Conservation (phyloP, 2,888 invertebrate species). For the Thymelicus sylvestris region DNA sequence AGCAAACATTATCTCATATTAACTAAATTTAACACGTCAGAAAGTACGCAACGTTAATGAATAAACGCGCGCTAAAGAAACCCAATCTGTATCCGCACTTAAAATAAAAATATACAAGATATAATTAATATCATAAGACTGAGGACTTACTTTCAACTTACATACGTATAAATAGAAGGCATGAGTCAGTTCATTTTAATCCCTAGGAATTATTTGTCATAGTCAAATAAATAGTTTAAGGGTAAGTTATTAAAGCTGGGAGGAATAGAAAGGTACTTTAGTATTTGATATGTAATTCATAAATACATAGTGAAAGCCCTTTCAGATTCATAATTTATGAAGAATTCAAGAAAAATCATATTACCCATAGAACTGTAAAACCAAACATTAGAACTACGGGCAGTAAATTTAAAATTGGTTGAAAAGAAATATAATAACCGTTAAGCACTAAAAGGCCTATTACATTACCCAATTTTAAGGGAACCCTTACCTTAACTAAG, state of each 20-base stretch:
- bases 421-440: too few species aligned
- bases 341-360: background rate
- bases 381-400: too few species aligned
- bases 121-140: slow-evolving; percentile 36
- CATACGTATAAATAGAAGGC: slow-evolving; percentile 33
- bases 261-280: slow-evolving; percentile 35
- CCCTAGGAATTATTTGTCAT: slow-evolving; percentile 31
- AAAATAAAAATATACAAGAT: slow-evolving; percentile 18
- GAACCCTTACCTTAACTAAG: too few species aligned
- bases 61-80: background rate
- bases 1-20: too few species aligned
- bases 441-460: too few species aligned
- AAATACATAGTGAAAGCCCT: slow-evolving; percentile 3
- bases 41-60: too few species aligned
- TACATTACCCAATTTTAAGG: too few species aligned
- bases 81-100: slow-evolving; percentile 3
- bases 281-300: slow-evolving; percentile 28
- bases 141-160: slow-evolving; percentile 33
- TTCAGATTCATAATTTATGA: slow-evolving; percentile 16
- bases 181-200: slow-evolving; percentile 29
- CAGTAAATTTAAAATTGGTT: too few species aligned
- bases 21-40: too few species aligned
- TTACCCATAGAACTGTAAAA: too few species aligned
- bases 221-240: slow-evolving; percentile 25
- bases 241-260: slow-evolving; percentile 29